A percentile compares a stretch with the other conserved stretches of the same genome.
phyloP scores from a whole-genome alignment of 2,797 vertebrate species.

The Phaenicophaeus curvirostris region DNA sequence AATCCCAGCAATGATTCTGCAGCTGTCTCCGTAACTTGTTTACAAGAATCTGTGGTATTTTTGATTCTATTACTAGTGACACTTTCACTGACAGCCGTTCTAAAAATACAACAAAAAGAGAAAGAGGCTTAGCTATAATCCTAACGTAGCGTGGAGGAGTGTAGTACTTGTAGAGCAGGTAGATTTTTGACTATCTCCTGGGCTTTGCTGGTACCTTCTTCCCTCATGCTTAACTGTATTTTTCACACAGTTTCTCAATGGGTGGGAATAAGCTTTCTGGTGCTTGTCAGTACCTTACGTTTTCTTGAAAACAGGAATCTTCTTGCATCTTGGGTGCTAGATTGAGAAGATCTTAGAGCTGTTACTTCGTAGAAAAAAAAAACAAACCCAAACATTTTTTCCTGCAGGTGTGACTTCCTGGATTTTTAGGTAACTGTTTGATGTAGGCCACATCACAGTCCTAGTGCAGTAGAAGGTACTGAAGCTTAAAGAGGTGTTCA shows the following conservation, averaged over 20 bases:
- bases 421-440: neutral
- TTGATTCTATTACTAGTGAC: neutral
- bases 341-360: neutral
- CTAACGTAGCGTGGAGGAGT: neutral
- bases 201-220: neutral
- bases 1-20: neutral
- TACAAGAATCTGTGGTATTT: neutral
- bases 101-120: neutral
- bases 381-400: neutral
- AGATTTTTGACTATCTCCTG: neutral
- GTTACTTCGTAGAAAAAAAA: neutral
- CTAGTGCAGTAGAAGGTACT: neutral
- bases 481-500: neutral
- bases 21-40: neutral
- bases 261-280: neutral
- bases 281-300: neutral
- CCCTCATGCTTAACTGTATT: neutral
- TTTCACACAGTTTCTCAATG: neutral
- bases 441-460: neutral
- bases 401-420: neutral
- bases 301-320: neutral
- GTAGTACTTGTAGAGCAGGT: neutral
- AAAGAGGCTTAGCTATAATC: neutral
- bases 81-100: neutral
- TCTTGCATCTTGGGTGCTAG: neutral